Percentiles rank a stretch among this genome's conserved stretches.
These are phyloP conservation scores for Drosophila phalerata DNA, from an alignment of 2,888 invertebrate species.

Conservation along the genomic window DNA sequence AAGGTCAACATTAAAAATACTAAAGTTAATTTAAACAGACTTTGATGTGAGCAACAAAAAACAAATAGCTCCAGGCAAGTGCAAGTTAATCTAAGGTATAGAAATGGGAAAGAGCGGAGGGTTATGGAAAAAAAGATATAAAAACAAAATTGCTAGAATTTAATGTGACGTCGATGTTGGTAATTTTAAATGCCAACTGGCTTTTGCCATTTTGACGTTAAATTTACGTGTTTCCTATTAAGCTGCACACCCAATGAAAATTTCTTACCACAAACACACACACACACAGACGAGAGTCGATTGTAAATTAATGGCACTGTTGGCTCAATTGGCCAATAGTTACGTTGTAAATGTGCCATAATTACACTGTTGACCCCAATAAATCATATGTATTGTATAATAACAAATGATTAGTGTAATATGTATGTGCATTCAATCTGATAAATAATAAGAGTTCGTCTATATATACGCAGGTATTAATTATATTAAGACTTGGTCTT, in stretches of 20 bases:
- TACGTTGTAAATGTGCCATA: slow-evolving; percentile 6
- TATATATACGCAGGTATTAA: neutral
- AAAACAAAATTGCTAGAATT: slow-evolving; percentile 20
- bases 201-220: slow-evolving; percentile 36
- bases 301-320: slow-evolving; percentile 9
- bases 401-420: neutral
- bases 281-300: neutral
- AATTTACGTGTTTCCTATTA: slow-evolving; percentile 32
- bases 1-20: slow-evolving; percentile 61
- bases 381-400: neutral
- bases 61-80: slow-evolving; percentile 16
- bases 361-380: slow-evolving; percentile 7
- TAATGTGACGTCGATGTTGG: slow-evolving; percentile 22
- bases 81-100: slow-evolving; percentile 27
- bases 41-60: slow-evolving; percentile 36
- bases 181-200: slow-evolving; percentile 35
- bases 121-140: slow-evolving; percentile 3
- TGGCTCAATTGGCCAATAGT: slow-evolving; percentile 2
- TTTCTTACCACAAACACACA: neutral
- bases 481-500: too few relatives aligned
- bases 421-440: slow-evolving; percentile 1
- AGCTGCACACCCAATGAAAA: slow-evolving; percentile 12
- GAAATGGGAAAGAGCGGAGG: neutral
- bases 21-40: slow-evolving; percentile 49
- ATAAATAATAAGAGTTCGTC: neutral